These are phyloP conservation scores for Rugalucina vietnamica DNA, from an alignment of 2,888 invertebrate species.

Conservation along the genomic window DNA sequence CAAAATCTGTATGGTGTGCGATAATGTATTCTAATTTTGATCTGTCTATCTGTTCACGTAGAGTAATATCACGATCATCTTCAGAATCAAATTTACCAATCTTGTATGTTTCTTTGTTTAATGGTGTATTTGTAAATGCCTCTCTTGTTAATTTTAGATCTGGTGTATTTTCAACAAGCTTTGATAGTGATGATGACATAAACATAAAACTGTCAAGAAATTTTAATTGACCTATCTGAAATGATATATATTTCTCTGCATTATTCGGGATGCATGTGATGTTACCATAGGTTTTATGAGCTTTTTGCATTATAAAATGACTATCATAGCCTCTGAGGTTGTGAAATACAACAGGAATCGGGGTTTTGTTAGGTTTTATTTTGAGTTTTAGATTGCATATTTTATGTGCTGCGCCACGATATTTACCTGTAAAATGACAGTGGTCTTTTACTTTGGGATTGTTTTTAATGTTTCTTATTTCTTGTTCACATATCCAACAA, in stretches of 20 bases:
- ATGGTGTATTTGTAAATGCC: background rate
- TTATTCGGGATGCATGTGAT: too few species aligned
- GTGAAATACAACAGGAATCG: slow-evolving; percentile 21
- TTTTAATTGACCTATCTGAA: background rate
- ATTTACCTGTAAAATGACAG: slow-evolving; percentile 15
- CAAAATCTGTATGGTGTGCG: background rate
- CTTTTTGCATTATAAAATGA: slow-evolving; percentile 40
- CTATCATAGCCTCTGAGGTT: slow-evolving; percentile 37
- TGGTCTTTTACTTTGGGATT: background rate
- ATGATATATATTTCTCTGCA: background rate
- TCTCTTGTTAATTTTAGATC: background rate
- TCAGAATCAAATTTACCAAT: background rate
- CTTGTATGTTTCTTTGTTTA: too few species aligned
- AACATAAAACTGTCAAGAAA: background rate
- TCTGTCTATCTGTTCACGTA: background rate
- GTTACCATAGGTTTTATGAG: too few species aligned
- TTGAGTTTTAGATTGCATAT: slow-evolving; percentile 13
- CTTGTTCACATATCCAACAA: slow-evolving; percentile 1
- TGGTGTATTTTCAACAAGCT: background rate
- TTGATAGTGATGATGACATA: background rate
- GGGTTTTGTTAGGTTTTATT: slow-evolving; percentile 2
- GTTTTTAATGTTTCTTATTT: background rate
- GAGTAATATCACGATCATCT: background rate
- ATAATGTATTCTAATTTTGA: slow-evolving; percentile 5
- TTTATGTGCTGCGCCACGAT: too few species aligned